Conservation (phyloP, 2,797 vertebrate genomes). For the Momotus momota region DNA sequence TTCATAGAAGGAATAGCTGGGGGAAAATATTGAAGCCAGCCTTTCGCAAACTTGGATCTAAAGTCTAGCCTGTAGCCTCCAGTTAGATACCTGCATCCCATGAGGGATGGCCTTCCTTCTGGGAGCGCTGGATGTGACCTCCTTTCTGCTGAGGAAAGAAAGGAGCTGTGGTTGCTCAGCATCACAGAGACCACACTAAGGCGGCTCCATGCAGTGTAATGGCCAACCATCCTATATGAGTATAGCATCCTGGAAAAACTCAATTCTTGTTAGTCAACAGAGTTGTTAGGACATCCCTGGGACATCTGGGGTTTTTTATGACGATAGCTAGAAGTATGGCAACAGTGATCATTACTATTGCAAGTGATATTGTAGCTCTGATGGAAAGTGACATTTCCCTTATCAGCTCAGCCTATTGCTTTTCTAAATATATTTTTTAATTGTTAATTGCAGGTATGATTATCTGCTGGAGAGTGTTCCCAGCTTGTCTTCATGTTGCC, state of each 20-base stretch:
- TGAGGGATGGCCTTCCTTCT: neutral
- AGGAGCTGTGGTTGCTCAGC: neutral
- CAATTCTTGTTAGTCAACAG: neutral
- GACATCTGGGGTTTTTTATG: neutral
- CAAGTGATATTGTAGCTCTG: neutral
- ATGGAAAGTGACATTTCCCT: neutral
- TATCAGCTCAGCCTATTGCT: neutral
- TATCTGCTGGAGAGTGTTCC: neutral
- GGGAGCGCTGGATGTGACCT: neutral
- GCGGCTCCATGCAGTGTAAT: rapidly evolving
- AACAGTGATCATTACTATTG: neutral
- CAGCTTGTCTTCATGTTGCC: slow-evolving; percentile 76
- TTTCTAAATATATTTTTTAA: neutral
- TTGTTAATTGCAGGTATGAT: slow-evolving; percentile 45
- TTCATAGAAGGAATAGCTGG: neutral
- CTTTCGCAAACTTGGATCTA: neutral
- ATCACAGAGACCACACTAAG: neutral
- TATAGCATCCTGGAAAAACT: neutral
- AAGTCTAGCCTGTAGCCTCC: neutral
- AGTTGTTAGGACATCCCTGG: neutral
- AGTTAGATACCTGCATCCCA: neutral
- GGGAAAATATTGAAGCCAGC: neutral
- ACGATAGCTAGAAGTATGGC: neutral
- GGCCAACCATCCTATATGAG: neutral
- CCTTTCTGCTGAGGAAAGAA: neutral